Evolutionary conservation across 1,140 invertebrate species (phyloP).

Genomic region (Lepidostoma basale): DNA sequence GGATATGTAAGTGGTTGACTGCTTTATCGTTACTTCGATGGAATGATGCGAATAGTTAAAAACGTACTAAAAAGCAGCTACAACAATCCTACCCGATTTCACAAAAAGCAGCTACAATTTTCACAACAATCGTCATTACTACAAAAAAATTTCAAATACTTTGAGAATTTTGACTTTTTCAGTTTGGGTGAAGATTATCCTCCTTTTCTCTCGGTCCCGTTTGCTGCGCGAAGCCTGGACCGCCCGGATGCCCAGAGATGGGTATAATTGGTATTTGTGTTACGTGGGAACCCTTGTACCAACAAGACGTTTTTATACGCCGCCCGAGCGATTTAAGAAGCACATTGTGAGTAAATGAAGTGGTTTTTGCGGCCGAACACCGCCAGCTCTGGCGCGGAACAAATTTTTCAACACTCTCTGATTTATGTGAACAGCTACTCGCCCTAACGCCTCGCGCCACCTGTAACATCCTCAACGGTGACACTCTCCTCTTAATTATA

Average conservation of each 20-base stretch:
- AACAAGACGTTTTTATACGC: conserved; percentile 30
- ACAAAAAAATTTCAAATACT: no score
- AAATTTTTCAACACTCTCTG: conserved; percentile 3
- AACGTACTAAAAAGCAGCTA: no score
- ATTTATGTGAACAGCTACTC: conserved; percentile 25
- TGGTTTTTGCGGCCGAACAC: conserved; percentile 8
- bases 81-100: no score
- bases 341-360: conserved; percentile 27
- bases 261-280: conserved; percentile 42
- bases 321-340: conserved; percentile 15
- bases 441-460: no score
- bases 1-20: no score
- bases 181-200: background rate
- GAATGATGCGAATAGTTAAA: no score
- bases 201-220: background rate
- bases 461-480: no score
- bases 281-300: conserved; percentile 38
- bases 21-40: no score
- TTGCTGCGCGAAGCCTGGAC: background rate
- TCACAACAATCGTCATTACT: no score
- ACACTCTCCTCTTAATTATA: no score
- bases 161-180: no score
- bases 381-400: conserved; percentile 15
- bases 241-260: conserved; percentile 28
- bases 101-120: no score